phyloP scores from a whole-genome alignment of 2,113 vertebrate genomes.

The Aythya baeri region DNA sequence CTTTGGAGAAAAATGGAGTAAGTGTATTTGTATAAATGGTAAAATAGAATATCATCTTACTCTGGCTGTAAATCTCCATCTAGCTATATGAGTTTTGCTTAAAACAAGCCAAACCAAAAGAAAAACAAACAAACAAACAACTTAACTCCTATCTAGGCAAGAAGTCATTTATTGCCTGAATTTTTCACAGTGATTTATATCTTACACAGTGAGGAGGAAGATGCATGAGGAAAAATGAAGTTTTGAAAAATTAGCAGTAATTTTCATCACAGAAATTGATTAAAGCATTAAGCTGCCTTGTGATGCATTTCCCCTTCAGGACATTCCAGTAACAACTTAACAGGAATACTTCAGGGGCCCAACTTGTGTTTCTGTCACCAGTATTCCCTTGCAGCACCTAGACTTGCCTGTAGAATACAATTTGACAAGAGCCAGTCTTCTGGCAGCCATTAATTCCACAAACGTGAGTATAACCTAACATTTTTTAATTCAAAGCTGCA shows the following conservation, averaged over 20 bases:
- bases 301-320: not conserved
- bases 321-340: not conserved
- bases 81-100: not conserved
- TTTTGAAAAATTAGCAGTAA: not conserved
- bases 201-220: not conserved
- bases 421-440: not conserved
- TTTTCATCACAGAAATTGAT: not conserved
- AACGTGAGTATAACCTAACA: fast-evolving
- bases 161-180: slow-evolving; percentile 40
- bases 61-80: not conserved
- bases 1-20: not conserved
- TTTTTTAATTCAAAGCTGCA: not conserved
- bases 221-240: not conserved
- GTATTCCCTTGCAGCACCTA: not conserved
- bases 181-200: slow-evolving; percentile 21
- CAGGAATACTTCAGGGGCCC: not conserved
- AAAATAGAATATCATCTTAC: fast-evolving
- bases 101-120: not conserved
- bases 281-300: not conserved
- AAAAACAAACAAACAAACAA: not conserved
- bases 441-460: not conserved
- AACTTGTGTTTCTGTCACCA: not conserved
- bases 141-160: not conserved
- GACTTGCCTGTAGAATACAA: not conserved
- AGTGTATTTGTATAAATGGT: not conserved